A percentile compares a stretch with the other conserved stretches of the same genome.
These are phyloP conservation scores for Platysternon megacephalum DNA, from an alignment of 2,113 vertebrate species.

Conservation along the genomic window DNA sequence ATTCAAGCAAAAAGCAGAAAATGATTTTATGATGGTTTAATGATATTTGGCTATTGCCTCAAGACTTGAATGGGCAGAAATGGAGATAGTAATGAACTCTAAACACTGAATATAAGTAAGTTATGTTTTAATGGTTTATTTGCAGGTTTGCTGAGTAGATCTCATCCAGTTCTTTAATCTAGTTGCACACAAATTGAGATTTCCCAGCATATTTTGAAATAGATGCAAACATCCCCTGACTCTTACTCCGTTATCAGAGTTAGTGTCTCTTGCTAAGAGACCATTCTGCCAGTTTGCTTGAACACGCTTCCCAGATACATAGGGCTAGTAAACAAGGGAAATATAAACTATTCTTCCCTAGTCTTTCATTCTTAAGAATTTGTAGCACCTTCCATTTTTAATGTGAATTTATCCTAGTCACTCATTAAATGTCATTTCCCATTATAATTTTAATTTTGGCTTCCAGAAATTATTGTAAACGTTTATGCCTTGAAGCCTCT, in stretches of 20 bases:
- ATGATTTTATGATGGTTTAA: not conserved
- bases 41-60: not conserved
- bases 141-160: not conserved
- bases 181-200: not conserved
- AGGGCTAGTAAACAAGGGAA: conserved; percentile 13
- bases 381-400: not conserved
- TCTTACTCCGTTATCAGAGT: not conserved
- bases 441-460: not conserved
- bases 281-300: conserved; percentile 17
- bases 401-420: not conserved
- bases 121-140: not conserved
- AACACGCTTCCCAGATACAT: conserved; percentile 59
- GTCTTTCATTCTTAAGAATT: not conserved
- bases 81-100: not conserved
- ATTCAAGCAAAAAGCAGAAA: not conserved
- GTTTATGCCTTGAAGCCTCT: not conserved
- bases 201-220: not conserved
- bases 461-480: not conserved
- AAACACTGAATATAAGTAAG: not conserved
- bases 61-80: not conserved
- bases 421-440: not conserved
- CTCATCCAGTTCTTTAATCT: not conserved
- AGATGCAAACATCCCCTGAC: not conserved
- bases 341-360: conserved; percentile 54
- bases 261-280: not conserved